A percentile compares a stretch with the other conserved stretches of the same genome.
Evolutionary conservation across 2,797 vertebrate species (phyloP).

Genomic region (Denticeps clupeoides): DNA sequence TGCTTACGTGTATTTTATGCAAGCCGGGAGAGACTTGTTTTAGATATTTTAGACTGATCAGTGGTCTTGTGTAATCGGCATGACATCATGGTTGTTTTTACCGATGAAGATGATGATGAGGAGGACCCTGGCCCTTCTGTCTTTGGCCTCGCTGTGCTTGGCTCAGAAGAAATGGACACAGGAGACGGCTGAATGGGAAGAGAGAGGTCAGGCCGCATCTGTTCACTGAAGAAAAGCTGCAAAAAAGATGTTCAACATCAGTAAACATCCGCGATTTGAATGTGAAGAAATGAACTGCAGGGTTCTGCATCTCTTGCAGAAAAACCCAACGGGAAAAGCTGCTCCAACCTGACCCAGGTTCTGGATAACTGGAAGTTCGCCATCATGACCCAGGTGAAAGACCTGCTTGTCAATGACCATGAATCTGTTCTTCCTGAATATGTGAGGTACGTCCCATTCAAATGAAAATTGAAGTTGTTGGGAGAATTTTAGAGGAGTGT

Average conservation of each 20-base stretch:
- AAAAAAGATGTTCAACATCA: not conserved
- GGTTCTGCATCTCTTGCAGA: constrained; percentile 22
- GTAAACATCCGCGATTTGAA: not conserved
- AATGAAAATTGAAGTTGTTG: constrained; percentile 20
- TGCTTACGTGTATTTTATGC: too few species aligned
- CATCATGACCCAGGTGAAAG: constrained; percentile 70
- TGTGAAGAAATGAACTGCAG: not conserved
- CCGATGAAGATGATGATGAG: constrained; percentile 32
- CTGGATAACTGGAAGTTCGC: constrained; percentile 86
- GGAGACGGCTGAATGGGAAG: constrained; percentile 38
- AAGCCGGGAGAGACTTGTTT: too few species aligned
- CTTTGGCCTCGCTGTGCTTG: constrained; percentile 39
- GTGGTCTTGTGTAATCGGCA: constrained; percentile 2
- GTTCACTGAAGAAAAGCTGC: not conserved
- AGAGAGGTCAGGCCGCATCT: constrained; percentile 30
- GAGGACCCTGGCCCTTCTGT: constrained; percentile 42
- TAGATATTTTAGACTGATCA: too few species aligned
- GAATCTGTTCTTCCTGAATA: constrained; percentile 75
- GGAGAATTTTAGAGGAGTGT: constrained; percentile 17
- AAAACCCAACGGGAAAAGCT: constrained; percentile 44
- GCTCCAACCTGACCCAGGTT: constrained; percentile 74
- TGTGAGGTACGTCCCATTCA: constrained; percentile 54
- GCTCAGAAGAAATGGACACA: constrained; percentile 50
- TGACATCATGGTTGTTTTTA: constrained; percentile 19
- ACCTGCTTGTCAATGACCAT: constrained; percentile 71